Percentiles rank a stretch among this genome's conserved stretches.
Evolutionary conservation across 1,140 invertebrate species (phyloP).

Genomic region (Drosophila sp.): DNA sequence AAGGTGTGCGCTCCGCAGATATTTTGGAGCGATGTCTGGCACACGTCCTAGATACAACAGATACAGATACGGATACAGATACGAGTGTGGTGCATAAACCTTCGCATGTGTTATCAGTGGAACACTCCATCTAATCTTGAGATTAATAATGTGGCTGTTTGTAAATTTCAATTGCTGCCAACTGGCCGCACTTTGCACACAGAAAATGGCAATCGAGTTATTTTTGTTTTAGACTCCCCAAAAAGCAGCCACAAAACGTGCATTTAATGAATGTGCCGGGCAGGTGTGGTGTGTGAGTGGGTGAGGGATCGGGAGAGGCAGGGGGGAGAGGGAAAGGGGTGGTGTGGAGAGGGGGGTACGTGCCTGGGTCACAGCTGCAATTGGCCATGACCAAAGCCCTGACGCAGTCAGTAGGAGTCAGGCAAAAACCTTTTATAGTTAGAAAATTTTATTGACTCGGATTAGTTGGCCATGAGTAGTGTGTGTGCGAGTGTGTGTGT

Average conservation of each 20-base stretch:
- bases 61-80: neutral
- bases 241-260: slow-evolving; percentile 42
- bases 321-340: neutral
- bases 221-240: slow-evolving; percentile 25
- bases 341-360: neutral
- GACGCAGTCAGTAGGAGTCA: slow-evolving; percentile 3
- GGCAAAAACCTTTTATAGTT: slow-evolving; percentile 61
- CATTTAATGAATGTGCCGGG: slow-evolving; percentile 35
- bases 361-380: slow-evolving; percentile 41
- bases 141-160: slow-evolving; percentile 78
- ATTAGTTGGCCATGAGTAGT: slow-evolving; percentile 51
- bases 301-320: neutral
- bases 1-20: neutral
- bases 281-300: neutral
- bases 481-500: slow-evolving; percentile 7
- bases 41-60: slow-evolving; percentile 41
- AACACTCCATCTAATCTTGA: slow-evolving; percentile 74
- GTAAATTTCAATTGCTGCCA: slow-evolving; percentile 70
- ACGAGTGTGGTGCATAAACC: slow-evolving; percentile 38
- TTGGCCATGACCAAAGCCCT: slow-evolving; percentile 42
- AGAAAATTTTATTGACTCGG: slow-evolving; percentile 74
- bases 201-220: slow-evolving; percentile 43
- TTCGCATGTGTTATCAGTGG: slow-evolving; percentile 61
- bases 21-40: slow-evolving; percentile 9
- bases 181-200: slow-evolving; percentile 24